Evolutionary conservation across 1,140 invertebrate species (phyloP).

Genomic region (Conopomorpha cramerella): DNA sequence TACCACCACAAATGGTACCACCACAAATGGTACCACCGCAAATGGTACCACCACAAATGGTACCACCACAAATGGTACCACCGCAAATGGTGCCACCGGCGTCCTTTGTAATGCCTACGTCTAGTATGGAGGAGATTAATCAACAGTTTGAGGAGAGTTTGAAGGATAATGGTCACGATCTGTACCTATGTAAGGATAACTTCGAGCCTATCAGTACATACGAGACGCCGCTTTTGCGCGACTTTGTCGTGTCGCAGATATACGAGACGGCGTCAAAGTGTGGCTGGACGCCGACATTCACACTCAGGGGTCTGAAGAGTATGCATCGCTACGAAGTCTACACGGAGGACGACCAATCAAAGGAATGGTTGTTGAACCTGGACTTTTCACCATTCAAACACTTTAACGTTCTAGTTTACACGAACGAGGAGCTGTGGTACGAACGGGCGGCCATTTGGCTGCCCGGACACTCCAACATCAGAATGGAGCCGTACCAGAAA

Average conservation of each 20-base stretch:
- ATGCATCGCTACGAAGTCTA: slow-evolving; percentile 26
- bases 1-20: too few species aligned
- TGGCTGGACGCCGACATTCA: slow-evolving; percentile 38
- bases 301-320: slow-evolving; percentile 29
- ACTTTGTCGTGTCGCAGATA: slow-evolving; percentile 26
- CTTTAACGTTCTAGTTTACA: slow-evolving; percentile 35
- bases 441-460: slow-evolving; percentile 48
- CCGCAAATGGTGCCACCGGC: too few species aligned
- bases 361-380: slow-evolving; percentile 29
- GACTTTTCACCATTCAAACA: slow-evolving; percentile 25
- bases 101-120: too few species aligned
- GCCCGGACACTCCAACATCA: slow-evolving; percentile 33
- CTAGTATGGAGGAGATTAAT: too few species aligned
- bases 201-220: slow-evolving; percentile 20
- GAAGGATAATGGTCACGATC: slow-evolving; percentile 10
- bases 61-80: too few species aligned
- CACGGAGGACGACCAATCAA: slow-evolving; percentile 21
- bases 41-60: too few species aligned
- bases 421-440: slow-evolving; percentile 37
- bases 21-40: too few species aligned
- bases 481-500: slow-evolving; percentile 29
- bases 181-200: slow-evolving; percentile 41
- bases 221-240: slow-evolving; percentile 20
- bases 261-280: slow-evolving; percentile 14
- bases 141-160: too few species aligned